Evolutionary conservation across 2,113 vertebrate genomes (phyloP).

Genomic region (Entelurus aequoreus): DNA sequence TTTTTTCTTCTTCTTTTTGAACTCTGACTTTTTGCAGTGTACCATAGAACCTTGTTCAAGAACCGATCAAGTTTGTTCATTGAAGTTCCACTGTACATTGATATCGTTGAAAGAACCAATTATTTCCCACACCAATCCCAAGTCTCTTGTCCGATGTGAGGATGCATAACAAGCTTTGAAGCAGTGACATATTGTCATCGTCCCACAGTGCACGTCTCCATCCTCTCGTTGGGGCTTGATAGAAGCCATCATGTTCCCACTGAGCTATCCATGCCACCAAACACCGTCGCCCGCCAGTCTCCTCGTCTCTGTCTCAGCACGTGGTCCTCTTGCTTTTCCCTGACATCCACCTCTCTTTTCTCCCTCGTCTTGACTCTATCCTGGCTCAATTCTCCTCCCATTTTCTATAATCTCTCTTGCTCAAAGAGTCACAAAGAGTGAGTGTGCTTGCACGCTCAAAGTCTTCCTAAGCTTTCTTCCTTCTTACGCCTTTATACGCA

Average conservation of each 20-base stretch:
- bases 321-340: slow-evolving; percentile 5
- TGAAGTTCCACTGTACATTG: too few species aligned
- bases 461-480: neutral
- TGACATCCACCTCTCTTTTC: slow-evolving; percentile 12
- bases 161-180: too few species aligned
- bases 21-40: too few species aligned
- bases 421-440: slow-evolving; percentile 1
- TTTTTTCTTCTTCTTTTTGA: too few species aligned
- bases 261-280: slow-evolving; percentile 3
- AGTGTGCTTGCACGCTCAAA: neutral
- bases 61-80: too few species aligned
- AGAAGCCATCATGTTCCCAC: slow-evolving; percentile 11
- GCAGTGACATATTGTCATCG: neutral
- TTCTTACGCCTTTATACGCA: neutral
- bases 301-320: slow-evolving; percentile 8
- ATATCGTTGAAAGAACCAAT: too few species aligned
- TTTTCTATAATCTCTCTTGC: slow-evolving; percentile 16
- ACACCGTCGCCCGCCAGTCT: neutral
- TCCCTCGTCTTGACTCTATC: slow-evolving; percentile 18
- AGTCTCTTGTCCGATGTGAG: too few species aligned
- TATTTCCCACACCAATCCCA: too few species aligned
- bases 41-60: too few species aligned
- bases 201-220: neutral
- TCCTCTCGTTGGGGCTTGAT: neutral
- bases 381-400: slow-evolving; percentile 10